phyloP scores from a whole-genome alignment of 2,888 invertebrate genomes.

The Macaria liturata region DNA sequence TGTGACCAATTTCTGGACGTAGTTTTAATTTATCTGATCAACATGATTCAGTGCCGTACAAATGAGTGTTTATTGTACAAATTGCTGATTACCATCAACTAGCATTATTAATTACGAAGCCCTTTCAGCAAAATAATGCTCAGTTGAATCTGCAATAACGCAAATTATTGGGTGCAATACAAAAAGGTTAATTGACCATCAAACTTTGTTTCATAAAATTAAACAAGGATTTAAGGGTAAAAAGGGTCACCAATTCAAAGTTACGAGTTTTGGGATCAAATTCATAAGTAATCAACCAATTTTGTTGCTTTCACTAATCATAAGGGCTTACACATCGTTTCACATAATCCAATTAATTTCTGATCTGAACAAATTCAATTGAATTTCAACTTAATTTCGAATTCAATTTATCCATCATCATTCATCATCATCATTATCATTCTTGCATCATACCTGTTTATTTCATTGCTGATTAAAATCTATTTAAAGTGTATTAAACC shows the following conservation, averaged over 20 bases:
- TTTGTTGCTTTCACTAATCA: conserved; percentile 7
- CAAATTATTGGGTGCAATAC: conserved; percentile 3
- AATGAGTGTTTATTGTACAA: conserved; percentile 2
- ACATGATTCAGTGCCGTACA: too few relatives aligned
- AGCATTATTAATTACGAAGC: not conserved
- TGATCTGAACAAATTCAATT: too few relatives aligned
- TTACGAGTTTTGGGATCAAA: conserved; percentile 3
- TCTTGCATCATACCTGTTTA: too few relatives aligned
- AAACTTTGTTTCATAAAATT: conserved; percentile 13
- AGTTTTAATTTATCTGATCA: too few relatives aligned
- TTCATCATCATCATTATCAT: too few relatives aligned
- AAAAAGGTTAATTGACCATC: conserved; percentile 7
- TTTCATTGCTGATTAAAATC: too few relatives aligned
- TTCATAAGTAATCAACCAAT: conserved; percentile 15
- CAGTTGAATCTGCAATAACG: conserved; percentile 6
- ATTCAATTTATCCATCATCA: too few relatives aligned
- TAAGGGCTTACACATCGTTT: conserved; percentile 8
- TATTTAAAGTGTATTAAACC: too few relatives aligned
- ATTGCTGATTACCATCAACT: conserved; percentile 1
- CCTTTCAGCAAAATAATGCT: conserved; percentile 5
- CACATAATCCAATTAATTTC: not conserved
- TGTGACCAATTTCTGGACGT: too few relatives aligned
- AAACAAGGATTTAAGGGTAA: conserved; percentile 11
- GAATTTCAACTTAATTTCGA: too few relatives aligned
- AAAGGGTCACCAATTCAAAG: conserved; percentile 10